These are phyloP conservation scores for Athetis lepigone DNA, from an alignment of 2,888 invertebrate species.

Conservation along the genomic window DNA sequence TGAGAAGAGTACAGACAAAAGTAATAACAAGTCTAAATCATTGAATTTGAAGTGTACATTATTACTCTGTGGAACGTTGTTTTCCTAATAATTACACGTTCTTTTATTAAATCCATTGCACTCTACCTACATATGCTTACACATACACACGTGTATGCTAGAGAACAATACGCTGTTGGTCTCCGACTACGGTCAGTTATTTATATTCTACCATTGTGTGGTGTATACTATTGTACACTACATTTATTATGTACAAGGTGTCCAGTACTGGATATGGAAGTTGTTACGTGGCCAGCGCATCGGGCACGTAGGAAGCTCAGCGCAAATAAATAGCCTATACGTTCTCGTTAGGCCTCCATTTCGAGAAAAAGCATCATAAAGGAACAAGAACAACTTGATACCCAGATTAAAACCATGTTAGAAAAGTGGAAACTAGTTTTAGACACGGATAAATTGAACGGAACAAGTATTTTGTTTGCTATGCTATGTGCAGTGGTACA, in stretches of 20 bases:
- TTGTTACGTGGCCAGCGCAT: constrained; percentile 73
- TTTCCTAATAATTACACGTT: not conserved
- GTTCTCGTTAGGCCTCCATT: constrained; percentile 76
- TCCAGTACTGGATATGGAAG: constrained; percentile 73
- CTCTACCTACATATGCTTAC: constrained; percentile 9
- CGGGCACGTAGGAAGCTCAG: constrained; percentile 75
- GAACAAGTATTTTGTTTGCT: constrained; percentile 59
- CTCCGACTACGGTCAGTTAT: constrained; percentile 54
- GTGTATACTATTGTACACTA: constrained; percentile 67
- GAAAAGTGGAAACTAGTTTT: constrained; percentile 59
- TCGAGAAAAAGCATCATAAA: constrained; percentile 70
- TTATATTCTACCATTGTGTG: constrained; percentile 67
- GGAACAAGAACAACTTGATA: constrained; percentile 54
- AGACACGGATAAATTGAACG: constrained; percentile 51
- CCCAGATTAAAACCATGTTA: constrained; percentile 58
- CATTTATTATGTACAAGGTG: constrained; percentile 73
- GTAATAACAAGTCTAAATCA: not conserved
- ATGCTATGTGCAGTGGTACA: constrained; percentile 62
- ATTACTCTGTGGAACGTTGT: not conserved
- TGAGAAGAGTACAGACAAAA: not conserved
- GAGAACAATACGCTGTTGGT: constrained; percentile 56
- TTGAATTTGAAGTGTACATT: not conserved
- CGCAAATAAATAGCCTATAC: constrained; percentile 80
- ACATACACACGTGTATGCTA: not conserved
- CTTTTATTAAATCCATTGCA: constrained; percentile 17